A percentile compares a stretch with the other conserved stretches of the same genome.
These are phyloP conservation scores for Stigmatopora argus DNA, from an alignment of 2,113 vertebrate species.

Conservation along the genomic window DNA sequence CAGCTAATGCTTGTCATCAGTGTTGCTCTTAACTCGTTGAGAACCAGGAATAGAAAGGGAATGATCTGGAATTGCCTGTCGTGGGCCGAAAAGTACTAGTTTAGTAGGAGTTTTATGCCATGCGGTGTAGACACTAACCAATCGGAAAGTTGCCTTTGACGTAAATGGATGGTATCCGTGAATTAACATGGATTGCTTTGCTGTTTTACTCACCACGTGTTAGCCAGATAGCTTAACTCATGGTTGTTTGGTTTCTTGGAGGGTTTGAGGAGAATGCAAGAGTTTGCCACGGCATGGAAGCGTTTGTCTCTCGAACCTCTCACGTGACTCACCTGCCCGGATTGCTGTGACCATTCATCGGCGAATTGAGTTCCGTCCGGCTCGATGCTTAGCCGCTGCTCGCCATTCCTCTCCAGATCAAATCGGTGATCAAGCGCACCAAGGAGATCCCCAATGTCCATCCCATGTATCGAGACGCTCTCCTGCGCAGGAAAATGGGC, in stretches of 20 bases:
- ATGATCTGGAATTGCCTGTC: no score
- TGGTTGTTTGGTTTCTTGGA: constrained; percentile 6
- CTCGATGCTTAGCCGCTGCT: constrained; percentile 24
- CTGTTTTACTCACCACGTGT: constrained; percentile 2
- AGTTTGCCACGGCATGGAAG: constrained; percentile 19
- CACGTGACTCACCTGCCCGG: constrained; percentile 27
- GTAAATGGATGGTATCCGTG: no score
- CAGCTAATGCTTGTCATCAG: not conserved
- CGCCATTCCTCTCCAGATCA: constrained; percentile 75
- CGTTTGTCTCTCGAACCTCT: constrained; percentile 27
- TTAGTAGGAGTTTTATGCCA: no score
- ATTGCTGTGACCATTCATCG: constrained; percentile 11
- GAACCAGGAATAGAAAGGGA: no score
- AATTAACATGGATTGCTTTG: constrained; percentile 5
- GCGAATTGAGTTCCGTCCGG: not conserved
- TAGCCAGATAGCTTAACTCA: not conserved
- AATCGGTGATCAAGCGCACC: constrained; percentile 92
- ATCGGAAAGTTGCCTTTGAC: no score
- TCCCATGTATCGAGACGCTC: constrained; percentile 88
- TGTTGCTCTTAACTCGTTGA: not conserved
- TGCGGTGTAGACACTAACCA: no score
- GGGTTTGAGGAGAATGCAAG: not conserved
- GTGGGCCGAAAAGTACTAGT: no score
- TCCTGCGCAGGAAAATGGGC: constrained; percentile 82
- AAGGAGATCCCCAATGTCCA: constrained; percentile 88